Evolutionary conservation across 2,888 invertebrate genomes (phyloP).

Genomic region (Apamea anceps): DNA sequence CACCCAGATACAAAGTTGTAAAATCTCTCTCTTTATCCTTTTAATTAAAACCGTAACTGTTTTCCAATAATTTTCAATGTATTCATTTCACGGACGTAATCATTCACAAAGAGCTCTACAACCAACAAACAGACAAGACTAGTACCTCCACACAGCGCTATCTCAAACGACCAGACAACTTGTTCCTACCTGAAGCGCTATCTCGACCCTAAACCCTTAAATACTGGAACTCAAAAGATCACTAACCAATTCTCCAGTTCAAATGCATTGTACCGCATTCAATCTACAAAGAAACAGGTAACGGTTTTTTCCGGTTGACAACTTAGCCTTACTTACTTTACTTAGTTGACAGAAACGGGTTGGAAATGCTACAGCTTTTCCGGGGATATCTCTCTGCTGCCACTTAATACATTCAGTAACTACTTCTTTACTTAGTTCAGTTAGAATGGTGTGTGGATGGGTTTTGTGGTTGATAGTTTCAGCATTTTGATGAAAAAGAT

Average conservation of each 20-base stretch:
- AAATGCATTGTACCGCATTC: conserved; percentile 30
- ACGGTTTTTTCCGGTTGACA: conserved; percentile 37
- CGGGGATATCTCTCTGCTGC: conserved; percentile 29
- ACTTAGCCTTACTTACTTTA: conserved; percentile 37
- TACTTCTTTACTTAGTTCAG: not conserved
- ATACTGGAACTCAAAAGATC: not conserved
- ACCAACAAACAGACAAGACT: not conserved
- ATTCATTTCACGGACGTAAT: not conserved
- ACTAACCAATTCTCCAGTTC: not conserved
- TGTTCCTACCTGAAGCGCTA: not conserved
- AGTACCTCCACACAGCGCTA: not conserved
- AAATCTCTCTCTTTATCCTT: not conserved
- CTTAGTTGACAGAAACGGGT: conserved; percentile 47
- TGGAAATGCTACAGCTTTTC: conserved; percentile 31
- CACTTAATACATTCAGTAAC: conserved; percentile 47
- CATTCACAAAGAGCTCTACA: not conserved
- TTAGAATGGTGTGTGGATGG: not conserved
- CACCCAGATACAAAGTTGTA: not conserved
- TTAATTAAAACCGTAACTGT: not conserved
- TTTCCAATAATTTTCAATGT: not conserved
- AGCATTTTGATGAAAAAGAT: not conserved
- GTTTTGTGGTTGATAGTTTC: not conserved
- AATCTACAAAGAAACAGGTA: conserved; percentile 36
- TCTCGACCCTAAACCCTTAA: not conserved
- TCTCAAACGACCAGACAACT: not conserved